A percentile compares a stretch with the other conserved stretches of the same genome.
phyloP scores from a whole-genome alignment of 2,797 vertebrate species.

The Lithobates pipiens region DNA sequence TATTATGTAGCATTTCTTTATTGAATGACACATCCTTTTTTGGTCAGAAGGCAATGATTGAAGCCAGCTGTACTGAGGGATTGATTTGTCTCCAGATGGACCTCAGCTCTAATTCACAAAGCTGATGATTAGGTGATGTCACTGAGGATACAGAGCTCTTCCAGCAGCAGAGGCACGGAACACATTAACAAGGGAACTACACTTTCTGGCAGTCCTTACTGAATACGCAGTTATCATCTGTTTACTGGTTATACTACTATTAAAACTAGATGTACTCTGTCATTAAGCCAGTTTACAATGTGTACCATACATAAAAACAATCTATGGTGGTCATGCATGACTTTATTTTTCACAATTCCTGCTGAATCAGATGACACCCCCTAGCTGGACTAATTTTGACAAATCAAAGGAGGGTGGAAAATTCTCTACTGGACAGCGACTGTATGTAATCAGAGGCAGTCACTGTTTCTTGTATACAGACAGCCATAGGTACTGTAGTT shows the following conservation, averaged over 20 bases:
- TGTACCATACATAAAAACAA: background rate
- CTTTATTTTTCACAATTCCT: too few relatives aligned
- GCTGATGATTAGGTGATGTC: conserved; percentile 14
- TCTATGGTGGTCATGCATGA: too few relatives aligned
- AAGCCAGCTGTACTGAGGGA: conserved; percentile 14
- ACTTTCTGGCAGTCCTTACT: background rate
- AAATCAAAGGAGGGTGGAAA: too few relatives aligned
- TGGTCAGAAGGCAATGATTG: too few relatives aligned
- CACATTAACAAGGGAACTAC: background rate
- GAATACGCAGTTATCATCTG: background rate
- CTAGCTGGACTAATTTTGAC: too few relatives aligned
- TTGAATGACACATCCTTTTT: too few relatives aligned
- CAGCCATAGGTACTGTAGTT: too few relatives aligned
- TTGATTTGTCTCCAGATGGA: conserved; percentile 27
- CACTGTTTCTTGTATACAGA: too few relatives aligned
- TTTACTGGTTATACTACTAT: background rate
- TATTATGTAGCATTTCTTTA: background rate
- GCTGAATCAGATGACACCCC: too few relatives aligned
- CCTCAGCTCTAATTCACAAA: conserved; percentile 10
- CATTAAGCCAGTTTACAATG: background rate
- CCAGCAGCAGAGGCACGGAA: background rate
- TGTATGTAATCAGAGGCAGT: too few relatives aligned
- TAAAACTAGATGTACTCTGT: background rate
- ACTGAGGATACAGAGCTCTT: conserved; percentile 13
- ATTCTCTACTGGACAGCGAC: too few relatives aligned